phyloP scores from a whole-genome alignment of 2,888 invertebrate species.

The Coleophora deauratella region DNA sequence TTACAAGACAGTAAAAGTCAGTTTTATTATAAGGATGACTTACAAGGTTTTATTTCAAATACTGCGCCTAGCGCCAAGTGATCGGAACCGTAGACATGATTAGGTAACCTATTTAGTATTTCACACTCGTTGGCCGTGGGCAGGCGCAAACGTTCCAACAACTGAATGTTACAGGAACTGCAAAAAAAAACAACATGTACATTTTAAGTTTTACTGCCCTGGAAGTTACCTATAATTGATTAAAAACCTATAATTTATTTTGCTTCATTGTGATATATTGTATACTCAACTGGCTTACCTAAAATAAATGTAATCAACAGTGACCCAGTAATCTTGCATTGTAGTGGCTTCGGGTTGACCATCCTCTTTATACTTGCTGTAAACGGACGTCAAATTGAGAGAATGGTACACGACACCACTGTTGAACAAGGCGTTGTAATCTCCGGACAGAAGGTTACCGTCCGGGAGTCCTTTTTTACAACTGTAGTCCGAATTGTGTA shows the following conservation, averaged over 20 bases:
- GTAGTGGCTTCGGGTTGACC: constrained; percentile 80
- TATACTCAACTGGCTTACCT: constrained; percentile 73
- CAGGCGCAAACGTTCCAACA: constrained; percentile 78
- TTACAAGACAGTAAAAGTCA: too few species aligned
- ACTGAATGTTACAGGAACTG: constrained; percentile 50
- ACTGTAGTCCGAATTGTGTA: constrained; percentile 40
- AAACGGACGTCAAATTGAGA: constrained; percentile 80
- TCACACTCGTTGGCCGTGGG: constrained; percentile 77
- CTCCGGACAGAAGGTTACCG: constrained; percentile 3
- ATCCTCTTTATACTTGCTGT: constrained; percentile 64
- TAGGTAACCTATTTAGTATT: constrained; percentile 79
- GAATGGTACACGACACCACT: constrained; percentile 78
- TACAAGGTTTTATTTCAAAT: constrained; percentile 69
- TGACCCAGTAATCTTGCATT: constrained; percentile 82
- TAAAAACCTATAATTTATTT: too few species aligned
- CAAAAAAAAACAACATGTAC: constrained; percentile 46
- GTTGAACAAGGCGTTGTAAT: constrained; percentile 60
- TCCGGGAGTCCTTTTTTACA: not conserved
- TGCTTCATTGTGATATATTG: too few species aligned
- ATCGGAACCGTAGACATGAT: constrained; percentile 83
- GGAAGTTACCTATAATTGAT: not conserved
- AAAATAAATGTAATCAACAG: constrained; percentile 95
- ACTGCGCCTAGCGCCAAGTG: constrained; percentile 86
- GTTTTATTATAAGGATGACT: constrained; percentile 21
- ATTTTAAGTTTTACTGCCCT: not conserved